Evolutionary conservation across 2,888 invertebrate species (phyloP).

Genomic region (Marronus borbonicus): DNA sequence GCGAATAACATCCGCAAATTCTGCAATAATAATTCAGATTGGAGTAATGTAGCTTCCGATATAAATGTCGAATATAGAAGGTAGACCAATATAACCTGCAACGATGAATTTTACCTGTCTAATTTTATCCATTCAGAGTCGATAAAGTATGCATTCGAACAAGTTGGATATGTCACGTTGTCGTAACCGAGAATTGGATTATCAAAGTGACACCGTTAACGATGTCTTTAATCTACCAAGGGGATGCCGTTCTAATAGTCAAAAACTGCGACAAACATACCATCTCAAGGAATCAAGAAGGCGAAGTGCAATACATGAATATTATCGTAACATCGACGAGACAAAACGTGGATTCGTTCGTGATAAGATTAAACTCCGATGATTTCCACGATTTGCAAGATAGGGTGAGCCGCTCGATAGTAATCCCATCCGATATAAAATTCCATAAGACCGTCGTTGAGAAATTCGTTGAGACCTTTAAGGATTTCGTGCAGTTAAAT

Average conservation of each 20-base stretch:
- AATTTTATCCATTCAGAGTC: conserved; percentile 72
- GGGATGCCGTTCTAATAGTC: conserved; percentile 83
- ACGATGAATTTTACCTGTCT: background rate
- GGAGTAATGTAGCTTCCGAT: conserved; percentile 80
- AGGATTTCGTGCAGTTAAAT: conserved; percentile 81
- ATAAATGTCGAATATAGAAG: conserved; percentile 84
- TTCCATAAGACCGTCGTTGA: conserved; percentile 87
- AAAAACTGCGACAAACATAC: conserved; percentile 82
- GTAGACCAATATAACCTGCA: conserved; percentile 67
- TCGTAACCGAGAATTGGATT: conserved; percentile 91
- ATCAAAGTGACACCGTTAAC: conserved; percentile 85
- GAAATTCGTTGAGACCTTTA: conserved; percentile 88
- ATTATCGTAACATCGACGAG: conserved; percentile 82
- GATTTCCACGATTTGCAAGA: conserved; percentile 86
- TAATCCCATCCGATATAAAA: conserved; percentile 79
- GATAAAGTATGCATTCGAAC: conserved; percentile 82
- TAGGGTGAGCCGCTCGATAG: conserved; percentile 78
- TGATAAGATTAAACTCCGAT: conserved; percentile 83
- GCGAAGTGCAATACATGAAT: conserved; percentile 86
- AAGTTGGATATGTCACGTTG: conserved; percentile 79
- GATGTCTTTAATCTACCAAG: conserved; percentile 84
- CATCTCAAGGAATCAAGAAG: conserved; percentile 78
- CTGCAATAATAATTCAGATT: conserved; percentile 76
- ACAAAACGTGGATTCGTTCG: conserved; percentile 75
- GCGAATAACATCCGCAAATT: conserved; percentile 79